These are phyloP conservation scores for Rousettus madagascariensis DNA, from an alignment of 2,797 vertebrate species.

Conservation along the genomic window DNA sequence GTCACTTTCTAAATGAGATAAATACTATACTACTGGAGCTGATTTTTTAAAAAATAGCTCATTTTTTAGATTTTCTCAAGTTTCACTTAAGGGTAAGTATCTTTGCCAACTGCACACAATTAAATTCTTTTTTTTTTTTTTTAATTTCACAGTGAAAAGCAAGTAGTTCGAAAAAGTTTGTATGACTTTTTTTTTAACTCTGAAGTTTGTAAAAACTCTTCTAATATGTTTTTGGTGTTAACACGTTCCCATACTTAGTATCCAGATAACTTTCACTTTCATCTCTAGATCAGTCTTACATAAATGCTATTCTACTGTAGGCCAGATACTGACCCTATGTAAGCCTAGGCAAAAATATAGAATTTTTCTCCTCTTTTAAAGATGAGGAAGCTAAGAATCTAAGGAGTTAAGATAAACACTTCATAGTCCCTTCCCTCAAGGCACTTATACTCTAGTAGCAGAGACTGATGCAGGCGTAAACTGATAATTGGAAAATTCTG, in stretches of 20 bases:
- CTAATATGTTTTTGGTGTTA: not conserved
- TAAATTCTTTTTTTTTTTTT: constrained; percentile 55
- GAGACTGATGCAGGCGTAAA: not conserved
- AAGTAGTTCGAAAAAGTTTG: constrained; percentile 38
- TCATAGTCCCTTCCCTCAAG: not conserved
- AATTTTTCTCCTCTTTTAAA: not conserved
- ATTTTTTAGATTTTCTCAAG: constrained; percentile 33
- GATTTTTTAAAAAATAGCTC: not conserved
- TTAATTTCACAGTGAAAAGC: constrained; percentile 59
- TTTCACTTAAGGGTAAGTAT: constrained; percentile 49
- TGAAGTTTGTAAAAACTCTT: constrained; percentile 12
- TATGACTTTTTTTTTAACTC: constrained; percentile 23
- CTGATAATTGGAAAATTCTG: not conserved
- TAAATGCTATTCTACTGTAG: not conserved
- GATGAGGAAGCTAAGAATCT: not conserved
- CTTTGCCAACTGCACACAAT: constrained; percentile 51
- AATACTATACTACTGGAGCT: not conserved
- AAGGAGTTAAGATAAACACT: not conserved
- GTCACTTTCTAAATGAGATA: constrained; percentile 9
- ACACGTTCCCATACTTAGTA: not conserved
- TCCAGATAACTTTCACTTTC: not conserved
- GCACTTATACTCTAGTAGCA: not conserved
- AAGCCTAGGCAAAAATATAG: not conserved
- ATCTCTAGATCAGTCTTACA: not conserved
- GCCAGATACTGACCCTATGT: not conserved